Conservation (phyloP, 2,888 invertebrate genomes). For the Pherbina coryleti region DNA sequence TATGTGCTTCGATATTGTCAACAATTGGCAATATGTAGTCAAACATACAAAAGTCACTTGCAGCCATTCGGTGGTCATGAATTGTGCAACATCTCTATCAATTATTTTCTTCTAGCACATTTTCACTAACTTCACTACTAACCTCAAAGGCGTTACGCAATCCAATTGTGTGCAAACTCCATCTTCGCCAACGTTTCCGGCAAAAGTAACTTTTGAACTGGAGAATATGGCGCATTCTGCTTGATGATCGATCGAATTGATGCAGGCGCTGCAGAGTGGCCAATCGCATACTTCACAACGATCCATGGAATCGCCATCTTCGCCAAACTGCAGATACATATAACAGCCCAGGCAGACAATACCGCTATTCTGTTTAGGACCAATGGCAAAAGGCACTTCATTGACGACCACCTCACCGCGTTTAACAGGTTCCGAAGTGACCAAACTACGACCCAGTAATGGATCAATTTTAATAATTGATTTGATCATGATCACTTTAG, state of each 20-base stretch:
- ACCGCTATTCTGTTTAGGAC: slow-evolving; percentile 81
- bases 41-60: too few species aligned
- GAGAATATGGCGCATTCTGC: slow-evolving; percentile 79
- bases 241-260: slow-evolving; percentile 72
- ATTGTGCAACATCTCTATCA: too few species aligned
- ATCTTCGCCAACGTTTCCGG: slow-evolving; percentile 73
- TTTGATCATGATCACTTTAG: slow-evolving; percentile 58
- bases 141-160: slow-evolving; percentile 85
- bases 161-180: slow-evolving; percentile 79
- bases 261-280: slow-evolving; percentile 72
- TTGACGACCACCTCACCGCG: slow-evolving; percentile 81
- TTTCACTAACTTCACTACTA: slow-evolving; percentile 53
- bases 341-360: slow-evolving; percentile 85
- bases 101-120: background rate
- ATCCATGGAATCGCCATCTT: slow-evolving; percentile 65
- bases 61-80: too few species aligned
- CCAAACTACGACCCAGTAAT: slow-evolving; percentile 78
- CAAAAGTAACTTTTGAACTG: slow-evolving; percentile 73
- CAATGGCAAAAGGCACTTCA: slow-evolving; percentile 80
- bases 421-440: slow-evolving; percentile 76
- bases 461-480: slow-evolving; percentile 71
- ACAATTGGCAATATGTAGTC: too few species aligned
- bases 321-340: slow-evolving; percentile 70
- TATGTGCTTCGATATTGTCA: too few species aligned
- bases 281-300: slow-evolving; percentile 81